Base-by-base conservation (phyloP, 2,113 vertebrate genomes). In the Albula goreensis region DNA sequence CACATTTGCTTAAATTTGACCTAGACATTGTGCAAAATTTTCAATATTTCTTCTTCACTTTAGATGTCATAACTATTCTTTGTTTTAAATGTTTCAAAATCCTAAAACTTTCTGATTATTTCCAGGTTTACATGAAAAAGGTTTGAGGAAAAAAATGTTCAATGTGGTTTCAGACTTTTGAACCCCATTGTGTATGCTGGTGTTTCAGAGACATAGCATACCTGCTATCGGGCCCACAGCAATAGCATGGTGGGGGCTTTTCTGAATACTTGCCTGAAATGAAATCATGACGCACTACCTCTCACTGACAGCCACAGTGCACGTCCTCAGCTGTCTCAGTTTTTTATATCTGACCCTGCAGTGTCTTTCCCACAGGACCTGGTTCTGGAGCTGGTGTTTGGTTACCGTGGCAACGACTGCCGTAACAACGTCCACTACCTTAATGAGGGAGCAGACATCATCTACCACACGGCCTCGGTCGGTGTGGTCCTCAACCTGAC, bases 371-470 rank as follows among this genome's bases (percentile, higher is more conserved):
- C 92, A 3, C 88, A 99, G 98, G 98, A 99, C 88, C 94, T 99
- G n/a, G 96, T 98, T 87, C 93, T 99, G 93, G 98, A 99, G 89
- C 94, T 99, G 90, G 97, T 99, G 49, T 99, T 99, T 91, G 98
- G 98, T 89, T 99, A 99, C 91, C 96, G 98, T 88, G 98, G 98
- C 92, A 98, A 96, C 90, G 98, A 99, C 94, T 99, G 98, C 93
- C 97, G 98, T 85, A 99, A 99, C 92, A 99, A 99, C 60, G 98
- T 98, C 89, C 98, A 99, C 94, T 99, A 99, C 92, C 94, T 99
- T 94, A 99, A 99, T 82, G 98, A 99, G 63, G 97, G 98, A 84
- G 96, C 97, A 60, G 98, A 99, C 91, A 98, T 99, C 83, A 96
- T 99, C 92, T 99, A 99, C 92, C 98, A 99, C 90, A 97, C 98